Evolutionary conservation across 2,888 invertebrate species (phyloP).

Genomic region (Diaperis boleti): DNA sequence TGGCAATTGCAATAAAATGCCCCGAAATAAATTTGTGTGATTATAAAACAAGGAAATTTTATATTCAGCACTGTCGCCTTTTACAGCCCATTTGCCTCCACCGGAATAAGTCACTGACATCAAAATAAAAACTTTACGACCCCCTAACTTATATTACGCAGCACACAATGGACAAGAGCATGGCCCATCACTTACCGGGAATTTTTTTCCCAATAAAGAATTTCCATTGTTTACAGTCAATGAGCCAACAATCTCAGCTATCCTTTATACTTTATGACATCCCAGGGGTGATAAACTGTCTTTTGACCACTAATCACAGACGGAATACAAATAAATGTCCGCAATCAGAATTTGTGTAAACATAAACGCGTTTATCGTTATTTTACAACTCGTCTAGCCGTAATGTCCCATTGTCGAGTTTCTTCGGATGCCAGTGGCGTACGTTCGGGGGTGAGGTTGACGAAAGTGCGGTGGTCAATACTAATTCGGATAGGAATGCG

Average conservation of each 20-base stretch:
- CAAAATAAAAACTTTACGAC: not conserved
- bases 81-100: not conserved
- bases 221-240: conserved; percentile 1
- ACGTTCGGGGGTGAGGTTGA: no score
- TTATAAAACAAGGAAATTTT: no score
- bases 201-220: not conserved
- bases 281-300: not conserved
- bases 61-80: no score
- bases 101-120: not conserved
- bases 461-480: no score
- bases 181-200: not conserved
- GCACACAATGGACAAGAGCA: not conserved
- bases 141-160: not conserved
- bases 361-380: conserved; percentile 2
- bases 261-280: not conserved
- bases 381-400: conserved; percentile 1
- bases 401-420: conserved; percentile 8
- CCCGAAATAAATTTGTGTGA: no score
- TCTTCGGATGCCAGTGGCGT: conserved; percentile 1
- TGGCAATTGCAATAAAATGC: no score
- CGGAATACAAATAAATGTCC: conserved; percentile 14
- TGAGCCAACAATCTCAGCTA: not conserved
- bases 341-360: conserved; percentile 14
- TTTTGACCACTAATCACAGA: conserved; percentile 16
- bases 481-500: no score